Conservation (phyloP, 2,113 vertebrate genomes). For the Vulpes lagopus region DNA sequence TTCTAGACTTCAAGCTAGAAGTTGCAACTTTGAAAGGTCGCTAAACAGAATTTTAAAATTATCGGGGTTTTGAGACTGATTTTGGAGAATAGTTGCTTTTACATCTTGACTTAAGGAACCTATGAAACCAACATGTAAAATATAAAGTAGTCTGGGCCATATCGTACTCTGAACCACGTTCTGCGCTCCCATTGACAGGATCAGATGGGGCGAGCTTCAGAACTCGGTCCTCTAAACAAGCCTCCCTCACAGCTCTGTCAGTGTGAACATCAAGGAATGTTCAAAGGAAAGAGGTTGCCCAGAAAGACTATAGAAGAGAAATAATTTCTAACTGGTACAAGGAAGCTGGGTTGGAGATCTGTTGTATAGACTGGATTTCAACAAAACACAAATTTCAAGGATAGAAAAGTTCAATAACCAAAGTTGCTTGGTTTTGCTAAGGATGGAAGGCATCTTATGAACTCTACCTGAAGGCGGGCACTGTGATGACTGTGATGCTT, state of each 20-base stretch:
- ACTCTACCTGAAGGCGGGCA: background rate
- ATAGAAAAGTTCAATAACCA: background rate
- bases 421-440: background rate
- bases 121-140: background rate
- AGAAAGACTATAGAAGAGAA: background rate
- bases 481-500: accelerated
- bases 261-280: accelerated
- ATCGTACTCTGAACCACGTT: accelerated
- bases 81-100: constrained; percentile 42
- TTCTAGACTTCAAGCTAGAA: background rate
- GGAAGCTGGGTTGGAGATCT: background rate
- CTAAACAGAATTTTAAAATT: background rate
- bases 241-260: background rate
- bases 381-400: background rate
- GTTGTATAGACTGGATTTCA: background rate
- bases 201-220: background rate
- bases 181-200: background rate
- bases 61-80: constrained; percentile 28
- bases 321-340: background rate
- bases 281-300: background rate
- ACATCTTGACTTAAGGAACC: background rate
- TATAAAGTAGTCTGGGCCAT: background rate
- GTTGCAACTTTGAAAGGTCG: background rate
- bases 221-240: background rate
- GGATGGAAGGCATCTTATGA: background rate